phyloP scores from a whole-genome alignment of 2,888 invertebrate species.

The Tenthredo livida region DNA sequence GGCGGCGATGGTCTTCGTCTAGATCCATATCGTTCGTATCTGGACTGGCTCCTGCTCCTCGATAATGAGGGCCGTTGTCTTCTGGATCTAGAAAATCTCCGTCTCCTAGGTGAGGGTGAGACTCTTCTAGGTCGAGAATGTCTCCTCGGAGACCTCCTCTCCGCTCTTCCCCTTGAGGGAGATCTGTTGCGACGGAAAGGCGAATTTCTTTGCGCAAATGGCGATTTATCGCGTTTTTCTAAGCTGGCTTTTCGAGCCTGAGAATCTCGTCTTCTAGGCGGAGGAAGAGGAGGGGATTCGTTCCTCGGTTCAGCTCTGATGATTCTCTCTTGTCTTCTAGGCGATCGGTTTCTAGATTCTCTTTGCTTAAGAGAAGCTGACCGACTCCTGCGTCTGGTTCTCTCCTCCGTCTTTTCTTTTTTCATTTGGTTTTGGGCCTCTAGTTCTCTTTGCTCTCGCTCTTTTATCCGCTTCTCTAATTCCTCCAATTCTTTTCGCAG shows the following conservation, averaged over 20 bases:
- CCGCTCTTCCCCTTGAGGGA: slow-evolving; percentile 59
- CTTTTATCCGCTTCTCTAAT: slow-evolving; percentile 61
- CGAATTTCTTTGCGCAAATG: slow-evolving; percentile 47
- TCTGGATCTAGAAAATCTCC: slow-evolving; percentile 68
- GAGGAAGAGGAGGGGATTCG: slow-evolving; percentile 53
- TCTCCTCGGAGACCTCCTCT: slow-evolving; percentile 67
- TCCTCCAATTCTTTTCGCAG: slow-evolving; percentile 61
- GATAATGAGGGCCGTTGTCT: slow-evolving; percentile 71
- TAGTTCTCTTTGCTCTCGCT: slow-evolving; percentile 55
- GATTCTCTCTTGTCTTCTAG: slow-evolving; percentile 65
- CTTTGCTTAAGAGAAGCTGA: slow-evolving; percentile 68
- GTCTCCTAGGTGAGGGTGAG: slow-evolving; percentile 68
- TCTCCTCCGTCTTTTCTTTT: slow-evolving; percentile 61
- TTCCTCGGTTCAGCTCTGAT: slow-evolving; percentile 55
- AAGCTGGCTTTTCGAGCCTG: slow-evolving; percentile 53
- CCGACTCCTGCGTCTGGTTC: slow-evolving; percentile 65
- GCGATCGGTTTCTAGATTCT: slow-evolving; percentile 69
- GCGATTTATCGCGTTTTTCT: slow-evolving; percentile 53
- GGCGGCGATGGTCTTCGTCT: slow-evolving; percentile 66
- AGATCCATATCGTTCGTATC: slow-evolving; percentile 69
- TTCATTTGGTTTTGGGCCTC: slow-evolving; percentile 57
- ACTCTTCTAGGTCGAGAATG: slow-evolving; percentile 68
- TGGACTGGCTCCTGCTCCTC: slow-evolving; percentile 70
- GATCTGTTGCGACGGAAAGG: slow-evolving; percentile 59
- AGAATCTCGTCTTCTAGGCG: slow-evolving; percentile 59